Percentiles rank a stretch among this genome's conserved stretches.
Conservation (phyloP, 1,140 invertebrate species). For the Drosophila ogumai region DNA sequence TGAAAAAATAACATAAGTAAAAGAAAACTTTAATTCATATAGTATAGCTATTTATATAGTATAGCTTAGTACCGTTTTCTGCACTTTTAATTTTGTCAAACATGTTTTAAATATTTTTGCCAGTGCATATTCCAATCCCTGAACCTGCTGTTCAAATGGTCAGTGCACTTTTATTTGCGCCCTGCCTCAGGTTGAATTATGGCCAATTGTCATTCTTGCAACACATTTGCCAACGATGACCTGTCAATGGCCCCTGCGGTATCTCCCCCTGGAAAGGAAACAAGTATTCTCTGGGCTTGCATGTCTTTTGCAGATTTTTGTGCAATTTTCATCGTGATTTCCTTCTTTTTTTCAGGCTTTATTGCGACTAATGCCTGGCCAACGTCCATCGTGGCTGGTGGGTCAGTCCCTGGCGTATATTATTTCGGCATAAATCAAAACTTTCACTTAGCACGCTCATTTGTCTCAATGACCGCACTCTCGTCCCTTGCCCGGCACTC, state of each 20-base stretch:
- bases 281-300: constrained; percentile 33
- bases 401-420: constrained; percentile 73
- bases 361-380: constrained; percentile 34
- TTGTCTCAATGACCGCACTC: constrained; percentile 72
- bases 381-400: constrained; percentile 15
- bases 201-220: constrained; percentile 58
- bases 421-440: constrained; percentile 82
- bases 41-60: no score
- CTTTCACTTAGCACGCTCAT: constrained; percentile 83
- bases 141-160: constrained; percentile 22
- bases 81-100: neutral
- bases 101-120: neutral
- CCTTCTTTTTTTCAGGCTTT: neutral
- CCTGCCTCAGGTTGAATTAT: constrained; percentile 40
- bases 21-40: no score
- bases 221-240: constrained; percentile 50
- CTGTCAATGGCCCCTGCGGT: constrained; percentile 19
- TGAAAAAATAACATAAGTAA: neutral
- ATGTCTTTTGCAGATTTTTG: constrained; percentile 58
- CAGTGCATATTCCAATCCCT: constrained; percentile 27
- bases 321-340: constrained; percentile 29
- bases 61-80: neutral
- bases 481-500: constrained; percentile 28
- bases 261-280: constrained; percentile 1
- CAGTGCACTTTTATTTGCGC: constrained; percentile 18